phyloP scores from a whole-genome alignment of 1,140 invertebrate species.

The Diabrotica undecimpunctata region DNA sequence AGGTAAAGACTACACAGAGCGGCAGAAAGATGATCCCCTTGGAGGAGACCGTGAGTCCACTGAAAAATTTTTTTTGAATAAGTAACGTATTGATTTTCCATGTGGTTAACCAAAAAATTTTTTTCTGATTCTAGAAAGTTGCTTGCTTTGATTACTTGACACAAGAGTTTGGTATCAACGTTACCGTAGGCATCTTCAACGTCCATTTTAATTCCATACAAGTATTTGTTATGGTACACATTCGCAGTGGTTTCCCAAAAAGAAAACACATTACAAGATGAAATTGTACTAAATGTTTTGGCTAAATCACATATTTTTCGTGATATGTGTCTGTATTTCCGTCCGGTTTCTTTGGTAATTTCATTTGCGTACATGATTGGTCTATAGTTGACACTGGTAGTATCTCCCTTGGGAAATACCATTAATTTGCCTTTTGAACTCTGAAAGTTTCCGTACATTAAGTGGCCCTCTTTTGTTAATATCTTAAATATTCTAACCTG shows the following conservation, averaged over 20 bases:
- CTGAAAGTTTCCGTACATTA: not conserved
- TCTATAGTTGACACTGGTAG: constrained; percentile 10
- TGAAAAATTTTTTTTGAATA: constrained; percentile 16
- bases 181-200: constrained; percentile 23
- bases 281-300: constrained; percentile 6
- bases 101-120: constrained; percentile 14
- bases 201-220: constrained; percentile 20
- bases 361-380: constrained; percentile 11
- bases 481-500: not conserved
- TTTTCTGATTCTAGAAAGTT: constrained; percentile 4
- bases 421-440: constrained; percentile 14
- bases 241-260: constrained; percentile 6
- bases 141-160: not conserved
- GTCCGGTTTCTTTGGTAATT: constrained; percentile 4
- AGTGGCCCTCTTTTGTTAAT: not conserved
- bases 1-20: constrained; percentile 24
- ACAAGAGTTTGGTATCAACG: constrained; percentile 11
- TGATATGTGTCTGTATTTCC: constrained; percentile 8
- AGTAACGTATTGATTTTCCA: constrained; percentile 20
- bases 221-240: not conserved
- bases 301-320: constrained; percentile 12
- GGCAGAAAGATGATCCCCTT: constrained; percentile 22
- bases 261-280: not conserved
- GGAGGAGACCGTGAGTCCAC: constrained; percentile 24
- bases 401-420: constrained; percentile 17